Conservation (phyloP, 2,888 invertebrate species). For the Antheraea yamamai region DNA sequence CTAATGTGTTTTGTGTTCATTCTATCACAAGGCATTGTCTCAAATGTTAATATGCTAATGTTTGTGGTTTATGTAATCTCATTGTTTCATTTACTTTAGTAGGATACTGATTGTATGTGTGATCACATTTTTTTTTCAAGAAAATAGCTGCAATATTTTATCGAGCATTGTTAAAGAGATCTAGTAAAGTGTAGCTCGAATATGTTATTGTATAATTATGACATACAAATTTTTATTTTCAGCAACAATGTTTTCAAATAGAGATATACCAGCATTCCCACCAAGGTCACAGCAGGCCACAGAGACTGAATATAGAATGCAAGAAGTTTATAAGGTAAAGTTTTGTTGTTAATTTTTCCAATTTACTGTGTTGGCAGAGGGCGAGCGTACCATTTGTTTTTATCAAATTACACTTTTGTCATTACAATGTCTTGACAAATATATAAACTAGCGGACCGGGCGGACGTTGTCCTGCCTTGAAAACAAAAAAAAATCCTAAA, state of each 20-base stretch:
- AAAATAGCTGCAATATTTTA: background rate
- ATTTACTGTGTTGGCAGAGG: background rate
- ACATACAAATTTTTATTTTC: slow-evolving; percentile 23
- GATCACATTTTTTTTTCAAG: background rate
- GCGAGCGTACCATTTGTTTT: background rate
- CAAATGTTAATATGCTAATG: slow-evolving; percentile 23
- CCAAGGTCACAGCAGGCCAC: slow-evolving; percentile 83
- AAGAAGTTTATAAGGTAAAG: slow-evolving; percentile 92
- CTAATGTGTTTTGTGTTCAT: slow-evolving; percentile 31
- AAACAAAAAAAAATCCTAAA: too few species aligned
- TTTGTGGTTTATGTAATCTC: slow-evolving; percentile 22
- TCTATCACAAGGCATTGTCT: slow-evolving; percentile 25
- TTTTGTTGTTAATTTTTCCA: background rate
- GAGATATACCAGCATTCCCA: slow-evolving; percentile 81
- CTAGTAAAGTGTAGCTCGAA: background rate
- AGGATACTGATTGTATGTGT: background rate
- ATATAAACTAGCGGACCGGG: too few species aligned
- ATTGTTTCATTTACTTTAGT: slow-evolving; percentile 17
- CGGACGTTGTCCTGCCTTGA: too few species aligned
- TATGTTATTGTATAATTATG: too few species aligned
- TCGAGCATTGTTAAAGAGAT: background rate
- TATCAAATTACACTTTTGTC: background rate
- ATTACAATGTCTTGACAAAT: too few species aligned
- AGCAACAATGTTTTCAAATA: slow-evolving; percentile 59
- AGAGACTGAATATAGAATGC: slow-evolving; percentile 91